These are phyloP conservation scores for Actinia equina DNA, from an alignment of 64 coral and sea anemone genomes.

Conservation along the genomic window DNA sequence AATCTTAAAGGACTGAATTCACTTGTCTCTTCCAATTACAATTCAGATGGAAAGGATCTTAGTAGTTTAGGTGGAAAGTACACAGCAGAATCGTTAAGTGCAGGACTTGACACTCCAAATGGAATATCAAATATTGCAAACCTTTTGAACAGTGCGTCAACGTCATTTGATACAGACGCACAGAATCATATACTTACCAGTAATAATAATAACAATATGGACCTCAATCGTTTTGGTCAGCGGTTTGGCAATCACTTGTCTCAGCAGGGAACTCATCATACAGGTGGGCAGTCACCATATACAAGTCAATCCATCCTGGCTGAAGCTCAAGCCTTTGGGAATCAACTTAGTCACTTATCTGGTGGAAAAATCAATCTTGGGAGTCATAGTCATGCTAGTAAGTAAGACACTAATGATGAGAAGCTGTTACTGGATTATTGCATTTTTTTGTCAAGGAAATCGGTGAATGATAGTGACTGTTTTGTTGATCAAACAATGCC, in stretches of 20 bases:
- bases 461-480: too few relatives aligned
- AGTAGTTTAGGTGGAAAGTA: not conserved
- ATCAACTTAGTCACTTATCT: constrained; percentile 20
- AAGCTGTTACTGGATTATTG: too few relatives aligned
- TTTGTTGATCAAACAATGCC: too few relatives aligned
- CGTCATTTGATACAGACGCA: constrained; percentile 14
- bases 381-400: constrained; percentile 4
- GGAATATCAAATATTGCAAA: constrained; percentile 28
- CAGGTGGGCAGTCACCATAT: not conserved
- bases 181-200: not conserved
- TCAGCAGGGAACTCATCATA: not conserved
- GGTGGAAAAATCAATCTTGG: constrained; percentile 6
- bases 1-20: not conserved
- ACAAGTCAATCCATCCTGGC: not conserved
- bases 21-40: not conserved
- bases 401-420: not conserved
- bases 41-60: not conserved
- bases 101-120: constrained; percentile 20
- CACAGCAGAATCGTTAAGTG: not conserved
- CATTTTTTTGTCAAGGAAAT: too few relatives aligned
- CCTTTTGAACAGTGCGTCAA: constrained; percentile 3
- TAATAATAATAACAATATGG: not conserved
- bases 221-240: not conserved
- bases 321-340: constrained; percentile 6
- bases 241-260: constrained; percentile 15